Evolutionary conservation across 2,888 invertebrate species (phyloP), one percentile per base, ranked within the genome.

Genomic region (Ectobius pallidus): DNA sequence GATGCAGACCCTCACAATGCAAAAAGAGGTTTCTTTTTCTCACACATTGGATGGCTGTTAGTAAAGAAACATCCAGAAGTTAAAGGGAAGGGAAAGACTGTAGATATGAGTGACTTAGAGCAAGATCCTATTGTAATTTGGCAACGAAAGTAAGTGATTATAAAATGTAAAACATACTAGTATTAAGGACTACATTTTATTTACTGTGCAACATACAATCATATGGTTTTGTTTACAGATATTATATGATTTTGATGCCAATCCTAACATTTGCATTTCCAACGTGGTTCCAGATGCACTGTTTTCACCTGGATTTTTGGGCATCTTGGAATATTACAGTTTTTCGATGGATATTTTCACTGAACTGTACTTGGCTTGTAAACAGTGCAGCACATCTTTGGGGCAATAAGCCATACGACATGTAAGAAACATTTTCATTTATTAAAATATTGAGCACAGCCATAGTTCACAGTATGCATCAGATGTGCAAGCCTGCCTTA

Each of bases 321-420:
- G 86, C 87, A 25, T 88, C 94, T 14, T 95, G 93, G 90, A 93
- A 93, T 83, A 88, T 90, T 11, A 27, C 63, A n/a, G 85, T 96
- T 75, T 85, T 92, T 76, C 88, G 96, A 71, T 97, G 96, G 84
- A 89, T 90, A 3, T 58, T 92, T 4, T 88, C 91, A 0, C 86
- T 97, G 58, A 92, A 98, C 82, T 87, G 90, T 78, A 97, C 97
- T 0, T 97, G 97, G 97, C 85, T 94, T 74, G 95, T 97, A 20
- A 97, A 97, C 85, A 95, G 95, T 74, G 94, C 93, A 0, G 97
- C 97, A 0, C 97, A 97, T 81, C 91, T 95, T 78, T 96, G 93
- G 89, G 97, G 97, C 77, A 92, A 89, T 82, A 91, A 89, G 80
- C 97, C 97, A 0, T 97, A 94, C 82, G 97, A 98, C 82, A 88